Evolutionary conservation across 2,113 vertebrate species (phyloP).

Genomic region (Sterrhoptilus dennistouni): DNA sequence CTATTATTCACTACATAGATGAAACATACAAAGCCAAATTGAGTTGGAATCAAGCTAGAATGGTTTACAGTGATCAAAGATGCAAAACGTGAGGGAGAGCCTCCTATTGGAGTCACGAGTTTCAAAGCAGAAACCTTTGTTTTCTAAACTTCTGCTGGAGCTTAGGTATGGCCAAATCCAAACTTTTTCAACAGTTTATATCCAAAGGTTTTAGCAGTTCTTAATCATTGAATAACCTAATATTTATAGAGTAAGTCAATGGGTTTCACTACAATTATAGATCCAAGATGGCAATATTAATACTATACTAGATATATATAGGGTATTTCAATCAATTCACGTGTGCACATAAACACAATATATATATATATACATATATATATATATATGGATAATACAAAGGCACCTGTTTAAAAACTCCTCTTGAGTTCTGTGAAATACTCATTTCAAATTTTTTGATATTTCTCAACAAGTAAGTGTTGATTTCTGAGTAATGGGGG

Average conservation of each 20-base stretch:
- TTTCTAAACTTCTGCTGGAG: neutral
- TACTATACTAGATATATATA: too few relatives aligned
- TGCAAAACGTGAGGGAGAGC: neutral
- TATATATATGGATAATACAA: neutral
- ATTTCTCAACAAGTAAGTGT: neutral
- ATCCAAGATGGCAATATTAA: neutral
- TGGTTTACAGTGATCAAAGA: neutral
- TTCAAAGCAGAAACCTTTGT: neutral
- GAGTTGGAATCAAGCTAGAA: neutral
- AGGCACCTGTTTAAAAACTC: neutral
- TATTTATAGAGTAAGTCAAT: neutral
- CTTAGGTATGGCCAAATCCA: neutral
- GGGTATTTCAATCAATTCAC: neutral
- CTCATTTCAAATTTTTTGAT: neutral
- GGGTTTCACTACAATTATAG: neutral
- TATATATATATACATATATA: too few relatives aligned
- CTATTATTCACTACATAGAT: neutral
- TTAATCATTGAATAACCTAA: neutral
- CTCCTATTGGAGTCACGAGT: fast-evolving
- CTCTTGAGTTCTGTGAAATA: neutral
- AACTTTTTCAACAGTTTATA: neutral
- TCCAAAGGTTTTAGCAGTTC: neutral
- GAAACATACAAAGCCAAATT: neutral
- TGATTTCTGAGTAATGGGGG: neutral
- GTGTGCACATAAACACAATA: fast-evolving